These are phyloP conservation scores for Puma concolor DNA, from an alignment of 2,113 vertebrate species.

Conservation along the genomic window DNA sequence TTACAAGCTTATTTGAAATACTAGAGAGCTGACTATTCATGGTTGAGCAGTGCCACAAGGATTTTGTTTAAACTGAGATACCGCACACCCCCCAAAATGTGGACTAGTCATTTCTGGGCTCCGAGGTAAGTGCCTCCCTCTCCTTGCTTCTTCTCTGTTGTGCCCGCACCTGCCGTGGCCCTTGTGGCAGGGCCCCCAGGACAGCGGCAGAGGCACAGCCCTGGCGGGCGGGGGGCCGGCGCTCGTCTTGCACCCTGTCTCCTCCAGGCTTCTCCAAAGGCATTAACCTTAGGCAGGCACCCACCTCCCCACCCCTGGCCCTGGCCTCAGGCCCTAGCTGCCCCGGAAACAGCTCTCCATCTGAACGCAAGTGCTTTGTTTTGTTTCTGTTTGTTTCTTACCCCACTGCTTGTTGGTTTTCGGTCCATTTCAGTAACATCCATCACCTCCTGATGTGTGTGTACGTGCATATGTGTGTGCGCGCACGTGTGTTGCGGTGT, in stretches of 20 bases:
- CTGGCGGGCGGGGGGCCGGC: background rate
- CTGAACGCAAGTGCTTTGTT: conserved; percentile 76
- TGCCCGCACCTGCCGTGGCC: background rate
- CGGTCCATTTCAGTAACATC: conserved; percentile 68
- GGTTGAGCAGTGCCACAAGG: conserved; percentile 84
- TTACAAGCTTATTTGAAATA: conserved; percentile 85
- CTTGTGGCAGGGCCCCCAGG: background rate
- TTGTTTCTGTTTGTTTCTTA: conserved; percentile 79
- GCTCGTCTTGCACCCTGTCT: background rate
- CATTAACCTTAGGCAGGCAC: background rate
- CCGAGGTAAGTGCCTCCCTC: conserved; percentile 85
- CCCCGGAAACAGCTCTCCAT: conserved; percentile 71
- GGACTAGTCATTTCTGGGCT: conserved; percentile 78
- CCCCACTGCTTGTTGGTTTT: conserved; percentile 76
- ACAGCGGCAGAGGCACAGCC: background rate
- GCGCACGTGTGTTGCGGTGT: rapidly evolving
- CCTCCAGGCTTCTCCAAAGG: background rate
- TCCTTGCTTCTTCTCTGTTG: conserved; percentile 60
- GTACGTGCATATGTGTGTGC: background rate
- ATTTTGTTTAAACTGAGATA: conserved; percentile 85
- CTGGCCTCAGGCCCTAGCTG: background rate
- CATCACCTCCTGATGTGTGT: conserved; percentile 53
- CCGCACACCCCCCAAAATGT: conserved; percentile 78
- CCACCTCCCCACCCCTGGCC: background rate
- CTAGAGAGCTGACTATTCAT: conserved; percentile 86